Evolutionary conservation across 2,888 invertebrate species (phyloP), one percentile per base, ranked within the genome.

Genomic region (Platycheirus rosarum): DNA sequence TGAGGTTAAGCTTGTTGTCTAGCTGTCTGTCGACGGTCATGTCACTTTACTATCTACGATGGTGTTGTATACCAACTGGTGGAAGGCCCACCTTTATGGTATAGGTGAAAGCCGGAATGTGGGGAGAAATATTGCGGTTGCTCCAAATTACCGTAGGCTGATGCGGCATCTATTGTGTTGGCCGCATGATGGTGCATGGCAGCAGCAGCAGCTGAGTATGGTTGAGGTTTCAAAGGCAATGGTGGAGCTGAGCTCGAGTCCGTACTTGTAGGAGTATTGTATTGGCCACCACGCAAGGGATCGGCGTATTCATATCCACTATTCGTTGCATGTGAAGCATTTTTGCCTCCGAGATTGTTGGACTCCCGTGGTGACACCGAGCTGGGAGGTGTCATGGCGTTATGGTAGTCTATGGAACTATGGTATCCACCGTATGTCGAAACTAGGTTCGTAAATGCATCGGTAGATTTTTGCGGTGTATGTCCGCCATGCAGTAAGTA

Each of bases 351-450:
- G 84, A 92, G 86, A 89, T 95, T 88, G 92, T 93, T 89, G 91
- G 94, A 97, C 88, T 98, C 98, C 79, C 97, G 93, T 0, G 98
- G 98, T 4, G 98, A 98, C 1, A 98, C 98, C 2, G 98, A 98
- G n/a, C 97, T 97, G 62, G 98, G 98, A 63, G 98, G 98, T 3
- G 98, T 98, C 96, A 98, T 98, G 53, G 97, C 97, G 42, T 97
- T 95, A 89, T 97, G 97, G 87, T 97, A 97, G 87, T 96, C 96
- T 84, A 95, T 95, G 75, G 92, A 91, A 85, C 93, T 93, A 42
- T 94, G 93, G 86, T 94, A 94, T 51, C 92, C 91, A 29, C 91
- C 90, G 80, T 93, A 93, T 0, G 92, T 92, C 8, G 92, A 92
- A 9, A 92, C 92, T 48, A 93, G 89, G 88, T 93, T 91, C 87